Percentiles rank a stretch among this genome's conserved stretches.
Conservation (phyloP, 2,888 invertebrate species). For the Noctua pronuba region DNA sequence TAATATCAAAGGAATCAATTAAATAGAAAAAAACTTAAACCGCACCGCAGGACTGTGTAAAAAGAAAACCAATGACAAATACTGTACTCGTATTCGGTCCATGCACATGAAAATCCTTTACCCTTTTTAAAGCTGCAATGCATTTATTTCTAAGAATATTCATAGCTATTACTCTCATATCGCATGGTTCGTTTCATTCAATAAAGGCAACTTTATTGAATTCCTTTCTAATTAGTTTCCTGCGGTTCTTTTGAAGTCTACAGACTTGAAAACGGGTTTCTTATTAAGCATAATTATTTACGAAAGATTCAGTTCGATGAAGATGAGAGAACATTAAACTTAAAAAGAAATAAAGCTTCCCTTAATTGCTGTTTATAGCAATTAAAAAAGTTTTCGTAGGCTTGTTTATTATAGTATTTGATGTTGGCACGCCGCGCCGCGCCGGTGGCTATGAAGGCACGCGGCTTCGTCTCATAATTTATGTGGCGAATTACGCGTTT, state of each 20-base stretch:
- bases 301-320: slow-evolving; percentile 10
- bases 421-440: slow-evolving; percentile 22
- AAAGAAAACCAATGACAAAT: slow-evolving; percentile 12
- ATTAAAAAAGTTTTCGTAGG: slow-evolving; percentile 29
- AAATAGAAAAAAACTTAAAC: slow-evolving; percentile 1
- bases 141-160: slow-evolving; percentile 43
- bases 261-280: slow-evolving; percentile 10
- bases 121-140: slow-evolving; percentile 24
- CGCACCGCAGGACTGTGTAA: not conserved
- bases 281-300: slow-evolving; percentile 14
- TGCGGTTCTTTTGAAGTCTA: slow-evolving; percentile 43
- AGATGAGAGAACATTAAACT: slow-evolving; percentile 11
- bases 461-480: slow-evolving; percentile 66
- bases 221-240: slow-evolving; percentile 43
- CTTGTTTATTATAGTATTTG: slow-evolving; percentile 46
- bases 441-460: slow-evolving; percentile 13
- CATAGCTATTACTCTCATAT: slow-evolving; percentile 23
- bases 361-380: slow-evolving; percentile 24
- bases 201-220: slow-evolving; percentile 36
- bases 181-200: slow-evolving; percentile 38
- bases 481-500: slow-evolving; percentile 69
- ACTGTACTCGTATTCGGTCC: not conserved
- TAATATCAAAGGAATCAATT: not conserved
- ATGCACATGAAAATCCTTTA: slow-evolving; percentile 24
- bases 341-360: slow-evolving; percentile 2